Evolutionary conservation across 1,140 invertebrate genomes (phyloP).

Genomic region (Platorchestia sp.): DNA sequence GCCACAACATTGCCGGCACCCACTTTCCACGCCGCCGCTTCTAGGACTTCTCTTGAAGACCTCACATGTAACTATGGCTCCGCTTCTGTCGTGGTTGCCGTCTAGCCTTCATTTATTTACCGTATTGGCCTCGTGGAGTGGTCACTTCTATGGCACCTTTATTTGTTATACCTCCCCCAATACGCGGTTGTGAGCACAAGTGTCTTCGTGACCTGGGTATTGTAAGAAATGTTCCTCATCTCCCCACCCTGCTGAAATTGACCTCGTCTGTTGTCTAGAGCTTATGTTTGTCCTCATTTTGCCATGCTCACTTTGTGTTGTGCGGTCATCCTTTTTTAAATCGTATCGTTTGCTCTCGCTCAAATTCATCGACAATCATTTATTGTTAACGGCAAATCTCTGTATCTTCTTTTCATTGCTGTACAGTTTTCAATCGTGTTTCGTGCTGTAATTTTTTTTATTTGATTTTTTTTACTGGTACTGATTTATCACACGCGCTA

Average conservation of each 20-base stretch:
- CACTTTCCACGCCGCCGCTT: constrained; percentile 74
- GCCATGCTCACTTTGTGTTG: background rate
- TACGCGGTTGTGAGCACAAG: too few relatives aligned
- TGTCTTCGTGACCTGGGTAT: background rate
- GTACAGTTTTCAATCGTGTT: background rate
- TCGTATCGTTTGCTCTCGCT: background rate
- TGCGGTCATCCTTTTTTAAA: background rate
- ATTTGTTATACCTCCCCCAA: background rate
- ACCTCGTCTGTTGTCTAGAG: background rate
- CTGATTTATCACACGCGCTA: background rate
- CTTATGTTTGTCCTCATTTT: background rate
- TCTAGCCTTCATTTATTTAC: too few relatives aligned
- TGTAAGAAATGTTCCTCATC: too few relatives aligned
- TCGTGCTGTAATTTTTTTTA: background rate
- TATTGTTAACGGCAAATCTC: background rate
- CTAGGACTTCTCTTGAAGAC: constrained; percentile 67
- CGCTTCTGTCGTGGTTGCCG: background rate
- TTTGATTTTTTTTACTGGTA: background rate
- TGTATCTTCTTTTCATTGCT: constrained; percentile 41
- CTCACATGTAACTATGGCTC: constrained; percentile 65
- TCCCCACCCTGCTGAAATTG: background rate
- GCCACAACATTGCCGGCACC: constrained; percentile 73
- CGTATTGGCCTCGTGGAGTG: background rate
- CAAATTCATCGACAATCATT: background rate
- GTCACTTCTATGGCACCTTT: background rate